Evolutionary conservation across 2,797 vertebrate genomes (phyloP), one percentile per base, ranked within the genome.

Genomic region (Carapus acus): DNA sequence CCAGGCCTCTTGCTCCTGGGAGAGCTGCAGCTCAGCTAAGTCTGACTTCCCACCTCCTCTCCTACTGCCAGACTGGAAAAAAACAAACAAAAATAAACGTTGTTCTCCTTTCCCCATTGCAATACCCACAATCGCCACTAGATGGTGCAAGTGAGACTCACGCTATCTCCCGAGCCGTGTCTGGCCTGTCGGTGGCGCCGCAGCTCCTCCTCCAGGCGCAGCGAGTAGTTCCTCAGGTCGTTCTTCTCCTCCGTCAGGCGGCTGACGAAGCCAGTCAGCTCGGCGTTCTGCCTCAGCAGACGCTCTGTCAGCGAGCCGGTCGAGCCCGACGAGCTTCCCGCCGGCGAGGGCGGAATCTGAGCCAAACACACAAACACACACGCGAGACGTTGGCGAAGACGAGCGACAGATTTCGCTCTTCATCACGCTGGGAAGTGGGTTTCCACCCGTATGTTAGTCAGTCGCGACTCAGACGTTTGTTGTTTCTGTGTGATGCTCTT

Each of bases 211-310:
- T 98, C 92, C 71, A 97, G 73, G 24, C 87, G 89, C 53, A 94
- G 86, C 24, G 89, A 65, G 38, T 87, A 85, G 54, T 94, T 97
- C 51, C 94, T 88, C 67, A 97, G 86, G 48, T 94, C 92, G 41
- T 94, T 97, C 87, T 99, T 99, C 76, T 99, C 95, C 52, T 96
- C 92, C 0, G 93, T 97, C 73, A 99, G 84, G 0, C 89, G 91
- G 69, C 92, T 92, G 67, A 99, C 92, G 9, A 94, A 92, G 27
- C 94, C 93, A 0, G 92, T 97, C 54, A 98, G 87, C 78, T 98
- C 94, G 0, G 94, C 91, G 3, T 96, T 98, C 76, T 98, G 96
- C 70, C 90, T 87, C 69, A 99, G 87, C 57, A 98, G 85, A 21
- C 91, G 88, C 85, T 97, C 94, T 0, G 88, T 92, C 74, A 98